Conservation (phyloP, 1,140 invertebrate genomes). For the Apis florea region DNA sequence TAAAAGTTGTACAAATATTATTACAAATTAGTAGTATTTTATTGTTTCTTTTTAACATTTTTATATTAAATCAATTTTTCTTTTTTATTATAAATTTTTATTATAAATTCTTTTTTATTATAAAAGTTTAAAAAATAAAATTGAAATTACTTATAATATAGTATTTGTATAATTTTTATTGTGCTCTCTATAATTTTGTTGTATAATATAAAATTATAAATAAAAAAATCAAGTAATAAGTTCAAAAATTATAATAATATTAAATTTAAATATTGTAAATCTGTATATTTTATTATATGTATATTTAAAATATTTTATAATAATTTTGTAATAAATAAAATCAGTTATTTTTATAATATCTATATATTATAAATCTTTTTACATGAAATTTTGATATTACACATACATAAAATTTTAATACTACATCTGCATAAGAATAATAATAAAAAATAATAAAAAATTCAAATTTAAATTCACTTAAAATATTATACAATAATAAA, state of each 20-base stretch:
- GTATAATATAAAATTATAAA: neutral
- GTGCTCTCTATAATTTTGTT: neutral
- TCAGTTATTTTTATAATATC: neutral
- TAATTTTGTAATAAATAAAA: slow-evolving; percentile 19
- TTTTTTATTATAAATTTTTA: neutral
- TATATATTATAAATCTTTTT: neutral
- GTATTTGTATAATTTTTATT: slow-evolving; percentile 9
- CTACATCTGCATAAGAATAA: neutral
- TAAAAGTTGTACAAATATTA: slow-evolving; percentile 2
- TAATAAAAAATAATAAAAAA: neutral
- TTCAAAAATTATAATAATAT: neutral
- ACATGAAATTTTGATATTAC: neutral
- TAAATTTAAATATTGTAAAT: neutral
- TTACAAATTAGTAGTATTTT: neutral
- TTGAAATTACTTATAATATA: neutral
- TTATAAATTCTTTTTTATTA: neutral
- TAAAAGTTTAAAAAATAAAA: neutral
- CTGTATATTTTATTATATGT: neutral
- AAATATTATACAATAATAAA: neutral
- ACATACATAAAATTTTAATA: neutral
- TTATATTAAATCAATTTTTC: neutral
- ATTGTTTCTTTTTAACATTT: neutral
- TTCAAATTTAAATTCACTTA: neutral
- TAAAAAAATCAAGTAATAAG: neutral
- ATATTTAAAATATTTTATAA: slow-evolving; percentile 12